A percentile compares a stretch with the other conserved stretches of the same genome.
These are phyloP conservation scores for Drosophila kambysellisi DNA, from an alignment of 2,888 invertebrate genomes.

Conservation along the genomic window DNA sequence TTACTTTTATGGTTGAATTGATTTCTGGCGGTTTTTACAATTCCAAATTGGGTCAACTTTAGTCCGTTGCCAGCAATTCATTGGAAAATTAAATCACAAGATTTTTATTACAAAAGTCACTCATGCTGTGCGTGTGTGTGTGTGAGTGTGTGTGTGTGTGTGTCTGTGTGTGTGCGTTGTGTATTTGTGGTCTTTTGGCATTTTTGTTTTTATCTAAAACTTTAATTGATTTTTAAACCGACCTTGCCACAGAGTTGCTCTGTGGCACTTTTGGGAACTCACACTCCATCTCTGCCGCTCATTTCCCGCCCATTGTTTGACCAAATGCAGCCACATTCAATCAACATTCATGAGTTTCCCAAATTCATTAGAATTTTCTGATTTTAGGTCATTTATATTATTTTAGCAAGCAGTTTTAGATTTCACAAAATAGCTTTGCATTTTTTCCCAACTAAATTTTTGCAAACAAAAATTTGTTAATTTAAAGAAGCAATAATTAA, in stretches of 20 bases:
- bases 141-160: constrained; percentile 12
- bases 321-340: constrained; percentile 54
- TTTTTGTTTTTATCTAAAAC: constrained; percentile 55
- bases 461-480: background rate
- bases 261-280: constrained; percentile 1
- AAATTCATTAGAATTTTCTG: constrained; percentile 61
- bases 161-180: background rate
- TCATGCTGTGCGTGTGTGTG: constrained; percentile 19
- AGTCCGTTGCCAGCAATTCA: constrained; percentile 33
- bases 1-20: constrained; percentile 62
- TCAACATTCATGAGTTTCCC: constrained; percentile 41
- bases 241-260: constrained; percentile 43
- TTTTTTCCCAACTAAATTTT: constrained; percentile 9
- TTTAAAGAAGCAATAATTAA: background rate
- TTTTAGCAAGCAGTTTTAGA: constrained; percentile 45
- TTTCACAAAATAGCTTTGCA: constrained; percentile 6
- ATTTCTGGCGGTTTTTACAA: constrained; percentile 50
- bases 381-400: constrained; percentile 62
- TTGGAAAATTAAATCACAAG: constrained; percentile 50
- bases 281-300: background rate
- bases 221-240: constrained; percentile 73
- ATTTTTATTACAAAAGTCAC: constrained; percentile 23
- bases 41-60: constrained; percentile 43
- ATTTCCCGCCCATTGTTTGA: constrained; percentile 17
- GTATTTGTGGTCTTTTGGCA: constrained; percentile 56